A percentile compares a stretch with the other conserved stretches of the same genome.
Evolutionary conservation across 2,113 vertebrate species (phyloP).

Genomic region (Piprites chloris): DNA sequence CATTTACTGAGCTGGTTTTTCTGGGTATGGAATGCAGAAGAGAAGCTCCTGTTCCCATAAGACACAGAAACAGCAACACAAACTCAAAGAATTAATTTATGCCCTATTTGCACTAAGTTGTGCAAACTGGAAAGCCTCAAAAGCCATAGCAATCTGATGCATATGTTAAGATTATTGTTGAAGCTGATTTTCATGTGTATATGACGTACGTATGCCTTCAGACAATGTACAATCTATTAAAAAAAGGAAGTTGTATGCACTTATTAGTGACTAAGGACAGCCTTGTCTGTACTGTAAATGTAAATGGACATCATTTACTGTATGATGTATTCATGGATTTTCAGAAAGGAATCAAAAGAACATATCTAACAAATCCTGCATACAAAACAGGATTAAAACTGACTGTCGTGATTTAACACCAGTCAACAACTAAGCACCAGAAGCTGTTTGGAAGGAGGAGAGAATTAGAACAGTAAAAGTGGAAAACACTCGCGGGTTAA

Average conservation of each 20-base stretch:
- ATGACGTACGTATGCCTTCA: not conserved
- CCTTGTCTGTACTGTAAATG: not conserved
- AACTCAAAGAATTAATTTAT: not conserved
- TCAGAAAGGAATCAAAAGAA: not conserved
- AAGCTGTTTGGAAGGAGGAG: not conserved
- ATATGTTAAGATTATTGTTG: not conserved
- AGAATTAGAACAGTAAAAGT: not conserved
- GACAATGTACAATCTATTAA: not conserved
- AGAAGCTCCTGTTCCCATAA: not conserved
- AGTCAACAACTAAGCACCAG: not conserved
- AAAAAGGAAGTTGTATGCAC: not conserved
- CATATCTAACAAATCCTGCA: not conserved
- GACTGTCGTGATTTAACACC: not conserved
- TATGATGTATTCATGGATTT: not conserved
- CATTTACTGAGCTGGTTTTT: not conserved
- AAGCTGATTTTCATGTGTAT: not conserved
- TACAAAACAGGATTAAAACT: conserved; percentile 1
- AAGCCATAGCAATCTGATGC: not conserved
- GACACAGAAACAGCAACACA: not conserved
- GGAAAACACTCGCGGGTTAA: not conserved
- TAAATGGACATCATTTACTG: not conserved
- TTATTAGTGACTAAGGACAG: not conserved
- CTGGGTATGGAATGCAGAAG: not conserved
- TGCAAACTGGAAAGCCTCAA: conserved; percentile 19
- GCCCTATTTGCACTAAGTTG: not conserved